These are phyloP conservation scores for Bibio marci DNA, from an alignment of 2,888 invertebrate species.

Conservation along the genomic window DNA sequence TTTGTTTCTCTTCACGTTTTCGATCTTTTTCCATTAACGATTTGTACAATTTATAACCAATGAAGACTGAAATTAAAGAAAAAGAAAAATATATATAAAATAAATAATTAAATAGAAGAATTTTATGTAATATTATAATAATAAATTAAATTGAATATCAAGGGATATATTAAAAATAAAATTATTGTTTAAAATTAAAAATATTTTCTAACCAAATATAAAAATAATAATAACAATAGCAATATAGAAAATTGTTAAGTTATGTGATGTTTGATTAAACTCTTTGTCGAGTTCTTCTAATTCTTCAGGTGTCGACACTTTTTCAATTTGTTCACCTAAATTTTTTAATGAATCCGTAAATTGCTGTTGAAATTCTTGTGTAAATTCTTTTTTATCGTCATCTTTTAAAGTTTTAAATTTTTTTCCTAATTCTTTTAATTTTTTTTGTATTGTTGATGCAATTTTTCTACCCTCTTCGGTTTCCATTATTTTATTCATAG, in stretches of 20 bases:
- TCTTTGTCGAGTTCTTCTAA: not conserved
- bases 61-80: slow-evolving; percentile 51
- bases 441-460: slow-evolving; percentile 9
- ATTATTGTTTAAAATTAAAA: not conserved
- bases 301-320: not conserved
- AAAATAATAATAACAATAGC: slow-evolving; percentile 25
- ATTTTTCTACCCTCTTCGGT: slow-evolving; percentile 10
- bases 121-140: no score
- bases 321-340: slow-evolving; percentile 15
- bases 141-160: no score
- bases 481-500: slow-evolving; percentile 17
- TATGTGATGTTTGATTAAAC: slow-evolving; percentile 12
- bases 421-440: slow-evolving; percentile 11
- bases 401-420: slow-evolving; percentile 17
- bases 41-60: slow-evolving; percentile 70
- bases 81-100: slow-evolving; percentile 10
- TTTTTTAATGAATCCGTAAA: slow-evolving; percentile 26
- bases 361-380: slow-evolving; percentile 14
- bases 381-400: slow-evolving; percentile 25
- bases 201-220: slow-evolving; percentile 24
- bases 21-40: slow-evolving; percentile 59
- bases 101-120: slow-evolving; percentile 1
- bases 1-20: slow-evolving; percentile 65
- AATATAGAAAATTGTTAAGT: slow-evolving; percentile 22
- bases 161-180: not conserved